Evolutionary conservation across 2,888 invertebrate genomes (phyloP).

Genomic region (Drosophila mettleri): DNA sequence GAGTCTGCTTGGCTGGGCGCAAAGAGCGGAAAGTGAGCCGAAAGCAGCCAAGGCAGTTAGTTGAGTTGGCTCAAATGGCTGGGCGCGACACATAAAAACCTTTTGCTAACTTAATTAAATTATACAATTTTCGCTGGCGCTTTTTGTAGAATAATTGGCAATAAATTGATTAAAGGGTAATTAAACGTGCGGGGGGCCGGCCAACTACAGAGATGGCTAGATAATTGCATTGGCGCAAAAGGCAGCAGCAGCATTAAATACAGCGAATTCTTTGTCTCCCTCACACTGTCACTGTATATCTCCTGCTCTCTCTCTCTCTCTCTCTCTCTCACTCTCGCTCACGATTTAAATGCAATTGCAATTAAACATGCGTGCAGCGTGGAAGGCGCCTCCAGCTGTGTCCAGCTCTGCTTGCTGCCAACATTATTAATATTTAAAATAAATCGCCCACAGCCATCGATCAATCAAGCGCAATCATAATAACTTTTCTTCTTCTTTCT

Average conservation of each 20-base stretch:
- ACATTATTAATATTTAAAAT: constrained; percentile 33
- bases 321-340: too few relatives aligned
- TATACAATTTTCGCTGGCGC: constrained; percentile 75
- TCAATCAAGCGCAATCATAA: constrained; percentile 20
- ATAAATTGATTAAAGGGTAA: constrained; percentile 79
- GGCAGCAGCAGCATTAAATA: constrained; percentile 50
- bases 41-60: constrained; percentile 14
- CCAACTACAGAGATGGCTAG: constrained; percentile 57
- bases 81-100: constrained; percentile 66
- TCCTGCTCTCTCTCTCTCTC: background rate
- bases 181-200: constrained; percentile 65
- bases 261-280: constrained; percentile 9
- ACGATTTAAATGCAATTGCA: constrained; percentile 53
- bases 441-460: constrained; percentile 20
- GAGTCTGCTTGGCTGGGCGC: constrained; percentile 1
- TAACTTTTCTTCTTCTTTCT: background rate
- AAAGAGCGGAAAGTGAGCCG: background rate
- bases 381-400: constrained; percentile 18
- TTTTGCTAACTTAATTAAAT: constrained; percentile 79
- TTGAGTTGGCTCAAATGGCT: constrained; percentile 11
- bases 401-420: constrained; percentile 14
- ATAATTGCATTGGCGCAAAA: constrained; percentile 68
- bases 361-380: constrained; percentile 20
- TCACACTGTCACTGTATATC: background rate
- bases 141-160: constrained; percentile 78